These are phyloP conservation scores for Scaptomyza pallida DNA, from an alignment of 1,140 invertebrate genomes.

Conservation along the genomic window DNA sequence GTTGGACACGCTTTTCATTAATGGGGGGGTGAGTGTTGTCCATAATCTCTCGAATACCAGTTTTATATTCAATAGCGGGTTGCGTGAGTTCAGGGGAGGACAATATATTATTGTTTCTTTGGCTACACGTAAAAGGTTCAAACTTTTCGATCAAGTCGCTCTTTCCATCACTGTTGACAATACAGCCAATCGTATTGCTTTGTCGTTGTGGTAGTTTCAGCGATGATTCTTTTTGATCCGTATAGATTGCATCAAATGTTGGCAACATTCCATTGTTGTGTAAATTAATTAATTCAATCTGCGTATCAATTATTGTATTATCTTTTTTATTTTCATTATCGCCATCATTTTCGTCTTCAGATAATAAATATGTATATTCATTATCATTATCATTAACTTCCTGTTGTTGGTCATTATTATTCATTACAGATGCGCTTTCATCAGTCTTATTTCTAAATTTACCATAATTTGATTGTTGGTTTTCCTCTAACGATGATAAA, in stretches of 20 bases:
- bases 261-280: conserved; percentile 66
- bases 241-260: conserved; percentile 69
- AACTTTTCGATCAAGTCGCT: no score
- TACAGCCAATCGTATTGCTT: no score
- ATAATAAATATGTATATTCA: neutral
- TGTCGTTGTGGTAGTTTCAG: neutral
- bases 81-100: neutral
- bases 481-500: no score
- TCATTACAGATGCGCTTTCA: conserved; percentile 4
- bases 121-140: no score
- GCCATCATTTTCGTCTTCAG: conserved; percentile 9
- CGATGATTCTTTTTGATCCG: neutral
- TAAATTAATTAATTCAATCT: conserved; percentile 33
- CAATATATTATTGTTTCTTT: no score
- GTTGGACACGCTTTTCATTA: conserved; percentile 42
- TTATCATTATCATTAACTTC: conserved; percentile 20
- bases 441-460: conserved; percentile 55
- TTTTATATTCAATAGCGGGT: conserved; percentile 48
- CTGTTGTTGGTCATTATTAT: conserved; percentile 6
- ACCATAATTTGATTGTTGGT: conserved; percentile 1
- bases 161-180: no score
- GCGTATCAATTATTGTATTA: conserved; percentile 10
- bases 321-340: neutral
- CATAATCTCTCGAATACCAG: conserved; percentile 51
- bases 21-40: conserved; percentile 11